A percentile compares a stretch with the other conserved stretches of the same genome.
phyloP scores from a whole-genome alignment of 2,797 vertebrate species.

The Pseudochirops corinnae region DNA sequence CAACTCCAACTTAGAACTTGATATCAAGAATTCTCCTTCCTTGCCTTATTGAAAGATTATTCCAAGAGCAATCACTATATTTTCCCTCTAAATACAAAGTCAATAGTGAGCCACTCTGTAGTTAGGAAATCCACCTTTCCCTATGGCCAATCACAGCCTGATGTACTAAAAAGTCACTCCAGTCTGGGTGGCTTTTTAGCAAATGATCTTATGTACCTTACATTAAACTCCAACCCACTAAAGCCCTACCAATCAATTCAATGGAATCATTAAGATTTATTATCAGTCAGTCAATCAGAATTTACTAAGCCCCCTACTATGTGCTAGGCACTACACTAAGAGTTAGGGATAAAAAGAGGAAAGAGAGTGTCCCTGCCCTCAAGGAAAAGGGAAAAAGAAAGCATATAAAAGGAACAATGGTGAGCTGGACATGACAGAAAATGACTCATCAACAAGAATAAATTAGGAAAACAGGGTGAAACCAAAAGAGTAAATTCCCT shows the following conservation, averaged over 20 bases:
- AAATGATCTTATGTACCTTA: not conserved
- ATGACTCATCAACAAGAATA: not conserved
- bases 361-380: too few species aligned
- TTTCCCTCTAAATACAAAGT: not conserved
- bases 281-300: too few species aligned
- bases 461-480: not conserved
- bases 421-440: not conserved
- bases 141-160: too few species aligned
- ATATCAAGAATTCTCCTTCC: not conserved
- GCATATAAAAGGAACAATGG: not conserved
- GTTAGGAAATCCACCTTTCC: not conserved
- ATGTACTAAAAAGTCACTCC: too few species aligned
- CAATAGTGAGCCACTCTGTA: not conserved
- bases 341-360: too few species aligned
- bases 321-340: too few species aligned
- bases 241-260: too few species aligned
- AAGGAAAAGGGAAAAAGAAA: not conserved
- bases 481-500: too few species aligned
- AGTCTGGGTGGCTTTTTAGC: not conserved
- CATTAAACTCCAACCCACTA: not conserved
- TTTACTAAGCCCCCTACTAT: too few species aligned
- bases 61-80: not conserved
- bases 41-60: not conserved
- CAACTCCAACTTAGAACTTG: not conserved
- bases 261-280: too few species aligned